Evolutionary conservation across 2,888 invertebrate genomes (phyloP), one percentile per base, ranked within the genome.

Genomic region (Sphaerophoria taeniata): DNA sequence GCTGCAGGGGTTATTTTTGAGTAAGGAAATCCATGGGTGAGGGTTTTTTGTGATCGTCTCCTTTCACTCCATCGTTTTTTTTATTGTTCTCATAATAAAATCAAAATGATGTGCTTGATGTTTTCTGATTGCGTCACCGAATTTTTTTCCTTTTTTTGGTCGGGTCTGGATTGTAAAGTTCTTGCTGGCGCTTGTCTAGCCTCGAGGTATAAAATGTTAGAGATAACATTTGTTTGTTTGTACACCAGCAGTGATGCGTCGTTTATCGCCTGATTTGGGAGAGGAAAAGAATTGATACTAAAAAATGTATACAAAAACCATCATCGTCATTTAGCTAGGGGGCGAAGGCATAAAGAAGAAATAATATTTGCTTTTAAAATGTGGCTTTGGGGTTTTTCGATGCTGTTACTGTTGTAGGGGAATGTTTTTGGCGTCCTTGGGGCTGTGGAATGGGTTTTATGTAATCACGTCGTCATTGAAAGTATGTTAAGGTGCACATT

Each of bases 11-110:
- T 65, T 71, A 24, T 67, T 53, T 34, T 51, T 53, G 51, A 31
- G 4, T 0, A 12, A 36, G 36, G 24, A 51, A 67, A 51, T 16
- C 51, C 11, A 51, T 49, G 51, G 36, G 65, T 16, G 56, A 24
- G 24, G 1, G 55, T 33, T 43, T 43, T 7, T 24, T 14, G 61
- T 43, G 45, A 6, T 63, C 45, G 31, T 61, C 24, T 24, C 24
- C n/a, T 6, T 34, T 24, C 16, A 16, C 39, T 51, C 0, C 4
- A 45, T 51, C 24, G 24, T 51, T 51, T 16, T 60, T 58, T 67
- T 60, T 78, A 65, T 78, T 60, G 39, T 60, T 78, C 49, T 34
- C 16, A 45, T 56, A 76, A 76, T 71, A 81, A 71, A 76, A 81
- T 53, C 71, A 65, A 71, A 45, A 56, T 81, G 75, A 56, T 81